A percentile compares a stretch with the other conserved stretches of the same genome.
These are phyloP conservation scores for Malachius bipustulatus DNA, from an alignment of 2,888 invertebrate species.

Conservation along the genomic window DNA sequence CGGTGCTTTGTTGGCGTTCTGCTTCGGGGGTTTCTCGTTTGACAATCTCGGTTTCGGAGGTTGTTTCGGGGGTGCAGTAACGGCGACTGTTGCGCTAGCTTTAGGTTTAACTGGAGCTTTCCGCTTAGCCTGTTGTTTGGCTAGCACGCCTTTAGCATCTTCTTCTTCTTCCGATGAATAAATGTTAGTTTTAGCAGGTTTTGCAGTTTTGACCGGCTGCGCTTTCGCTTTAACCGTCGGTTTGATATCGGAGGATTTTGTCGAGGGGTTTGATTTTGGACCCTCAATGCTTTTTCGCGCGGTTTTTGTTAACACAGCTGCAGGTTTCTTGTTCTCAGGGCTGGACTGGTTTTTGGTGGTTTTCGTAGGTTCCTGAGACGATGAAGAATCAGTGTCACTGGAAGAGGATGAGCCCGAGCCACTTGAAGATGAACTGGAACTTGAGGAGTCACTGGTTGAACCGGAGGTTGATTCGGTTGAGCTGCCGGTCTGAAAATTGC, in stretches of 20 bases:
- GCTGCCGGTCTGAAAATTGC: slow-evolving; percentile 34
- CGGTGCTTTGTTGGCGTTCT: slow-evolving; percentile 9
- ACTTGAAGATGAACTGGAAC: slow-evolving; percentile 57
- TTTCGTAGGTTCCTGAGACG: slow-evolving; percentile 37
- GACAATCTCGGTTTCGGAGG: slow-evolving; percentile 21
- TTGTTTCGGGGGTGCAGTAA: slow-evolving; percentile 35
- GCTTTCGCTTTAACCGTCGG: slow-evolving; percentile 20
- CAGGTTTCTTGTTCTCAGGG: slow-evolving; percentile 30
- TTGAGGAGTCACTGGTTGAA: slow-evolving; percentile 53
- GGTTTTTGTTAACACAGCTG: slow-evolving; percentile 29
- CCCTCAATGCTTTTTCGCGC: slow-evolving; percentile 30
- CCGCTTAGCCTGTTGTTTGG: slow-evolving; percentile 38
- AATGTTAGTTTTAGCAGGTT: slow-evolving; percentile 30
- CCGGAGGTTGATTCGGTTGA: slow-evolving; percentile 51
- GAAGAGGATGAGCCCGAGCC: slow-evolving; percentile 58
- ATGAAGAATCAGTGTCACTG: slow-evolving; percentile 60
- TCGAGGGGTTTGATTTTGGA: slow-evolving; percentile 15
- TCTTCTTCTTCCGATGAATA: slow-evolving; percentile 32
- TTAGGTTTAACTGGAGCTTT: slow-evolving; percentile 50
- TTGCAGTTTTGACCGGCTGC: slow-evolving; percentile 12
- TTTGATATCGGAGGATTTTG: slow-evolving; percentile 20
- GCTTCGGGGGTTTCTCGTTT: slow-evolving; percentile 19
- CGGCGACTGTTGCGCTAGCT: slow-evolving; percentile 48
- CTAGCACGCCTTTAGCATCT: slow-evolving; percentile 31
- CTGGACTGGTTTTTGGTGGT: slow-evolving; percentile 27